Base-by-base conservation (phyloP, 2,113 vertebrate genomes). In the Vulpes ferrilata region DNA sequence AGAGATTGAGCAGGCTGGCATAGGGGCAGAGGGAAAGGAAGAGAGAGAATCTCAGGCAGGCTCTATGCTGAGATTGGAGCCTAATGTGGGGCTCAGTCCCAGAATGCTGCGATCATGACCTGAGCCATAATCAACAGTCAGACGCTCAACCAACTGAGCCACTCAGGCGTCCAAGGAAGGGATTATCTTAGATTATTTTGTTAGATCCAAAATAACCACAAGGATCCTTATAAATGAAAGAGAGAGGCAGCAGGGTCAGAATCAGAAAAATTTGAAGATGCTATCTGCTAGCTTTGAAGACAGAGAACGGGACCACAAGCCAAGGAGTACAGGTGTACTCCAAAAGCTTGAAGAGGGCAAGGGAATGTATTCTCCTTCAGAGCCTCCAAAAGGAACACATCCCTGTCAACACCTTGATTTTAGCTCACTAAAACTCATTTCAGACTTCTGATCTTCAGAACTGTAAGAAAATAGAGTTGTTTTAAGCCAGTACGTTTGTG, bases 381-480 rank as follows among this genome's bases (percentile, higher is more conserved):
- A 82, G 27, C 2, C 5, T 64, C 87, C 25, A 32, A 43, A 93
- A 91, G 69, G 9, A 97, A 91, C 4, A n/a, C 1, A 73, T 19
- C 67, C 20, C 67, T 69, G 67, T 10, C 67, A 35, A 69, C 67
- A 51, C 13, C 62, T 17, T 55, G 51, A 88, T 25, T 60, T 51
- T 60, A 78, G 60, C 25, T 27, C 86, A n/a, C 16, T 60, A 32
- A 90, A 55, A 80, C 38, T 35, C 76, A 82, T 60, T 94, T 85
- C 62, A 85, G 76, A 81, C 57, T 62, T 96, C 48, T 73, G 2
- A 69, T 23, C 62, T 89, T 92, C 32, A 95, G 43, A 89, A 87
- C 23, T 62, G 7, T 53, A 67, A 81, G 12, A 89, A 20, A 57
- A 67, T 23, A 74, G 22, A 79, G 55, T 85, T 79, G 13, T 32